Base-by-base conservation (phyloP, 2,888 invertebrate genomes). In the Aphodius granarius region DNA sequence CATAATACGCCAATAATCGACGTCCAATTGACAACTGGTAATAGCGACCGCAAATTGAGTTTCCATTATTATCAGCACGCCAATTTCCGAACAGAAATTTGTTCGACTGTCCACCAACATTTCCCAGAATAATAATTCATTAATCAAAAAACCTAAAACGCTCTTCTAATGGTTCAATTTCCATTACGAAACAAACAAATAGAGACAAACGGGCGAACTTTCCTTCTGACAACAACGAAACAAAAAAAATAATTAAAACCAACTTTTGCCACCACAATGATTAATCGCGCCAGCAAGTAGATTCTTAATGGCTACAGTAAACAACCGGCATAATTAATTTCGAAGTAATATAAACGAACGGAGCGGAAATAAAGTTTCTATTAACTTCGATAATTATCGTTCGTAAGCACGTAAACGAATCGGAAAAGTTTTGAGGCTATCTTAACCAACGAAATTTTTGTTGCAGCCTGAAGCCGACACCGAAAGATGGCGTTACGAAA, bases 401-500 rank as follows among this genome's bases (percentile, higher is more conserved):
- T 43, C 43, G 6, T 43, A 43, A 43, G 43, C 43, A 43, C 43
- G 43, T 43, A 43, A 43, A 43, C 43, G 43, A 43, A 43, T 43
- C 13, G 43, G 43, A 43, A 43, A 43, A 43, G 43, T 43, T 43
- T 43, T 2, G 43, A 13, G 13, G 43, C 43, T 6, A 43, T 43
- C 13, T 43, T 43, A 43, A 43, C 13, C 9, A 13, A 43, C 4
- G 43, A 0, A 9, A 13, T 43, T 43, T 43, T 89, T 82, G 76
- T 89, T 92, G 1, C 92, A 97, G 97, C 87, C 91, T 97, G 88
- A 97, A 97, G 88, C 96, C 97, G 81, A 96, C 97, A 79, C 95
- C 97, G 83, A 97, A 97, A 89, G 97, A 97, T 89, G 96, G 96
- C 82, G 96, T 96, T 85, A 96, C 97, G 75, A 97, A 97, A 88